Evolutionary conservation across 2,797 vertebrate species (phyloP).

Genomic region (Muscicapa striata): DNA sequence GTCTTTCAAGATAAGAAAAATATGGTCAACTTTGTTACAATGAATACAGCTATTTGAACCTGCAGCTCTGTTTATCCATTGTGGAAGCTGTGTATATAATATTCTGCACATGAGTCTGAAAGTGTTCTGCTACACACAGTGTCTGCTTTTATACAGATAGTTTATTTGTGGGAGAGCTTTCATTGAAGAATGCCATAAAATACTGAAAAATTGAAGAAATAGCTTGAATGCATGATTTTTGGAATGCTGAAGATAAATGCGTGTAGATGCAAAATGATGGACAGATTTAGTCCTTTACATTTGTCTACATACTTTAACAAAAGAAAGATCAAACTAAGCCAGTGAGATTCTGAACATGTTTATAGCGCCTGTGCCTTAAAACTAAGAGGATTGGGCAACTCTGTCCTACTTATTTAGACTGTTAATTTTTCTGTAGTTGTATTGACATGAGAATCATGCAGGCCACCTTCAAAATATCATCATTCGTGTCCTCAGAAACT

Average conservation of each 20-base stretch:
- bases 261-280: not conserved
- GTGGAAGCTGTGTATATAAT: not conserved
- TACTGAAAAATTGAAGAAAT: constrained; percentile 26
- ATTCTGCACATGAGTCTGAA: not conserved
- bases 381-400: not conserved
- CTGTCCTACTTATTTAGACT: not conserved
- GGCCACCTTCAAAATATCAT: not conserved
- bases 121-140: constrained; percentile 1
- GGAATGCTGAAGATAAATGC: not conserved
- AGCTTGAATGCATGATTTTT: not conserved
- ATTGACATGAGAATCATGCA: fast-evolving
- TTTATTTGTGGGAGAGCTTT: constrained; percentile 58
- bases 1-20: not conserved
- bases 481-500: not conserved
- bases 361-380: not conserved
- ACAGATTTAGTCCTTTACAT: not conserved
- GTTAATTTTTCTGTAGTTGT: not conserved
- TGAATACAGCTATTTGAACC: not conserved
- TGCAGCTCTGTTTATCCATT: not conserved
- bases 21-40: not conserved
- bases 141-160: constrained; percentile 17
- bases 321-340: constrained; percentile 16
- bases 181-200: constrained; percentile 38
- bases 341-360: not conserved
- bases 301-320: constrained; percentile 11